A percentile compares a stretch with the other conserved stretches of the same genome.
Evolutionary conservation across 53 echinoderm and acorn worm genomes (phyloP).

Genomic region (Mesocentrotus franciscanus): DNA sequence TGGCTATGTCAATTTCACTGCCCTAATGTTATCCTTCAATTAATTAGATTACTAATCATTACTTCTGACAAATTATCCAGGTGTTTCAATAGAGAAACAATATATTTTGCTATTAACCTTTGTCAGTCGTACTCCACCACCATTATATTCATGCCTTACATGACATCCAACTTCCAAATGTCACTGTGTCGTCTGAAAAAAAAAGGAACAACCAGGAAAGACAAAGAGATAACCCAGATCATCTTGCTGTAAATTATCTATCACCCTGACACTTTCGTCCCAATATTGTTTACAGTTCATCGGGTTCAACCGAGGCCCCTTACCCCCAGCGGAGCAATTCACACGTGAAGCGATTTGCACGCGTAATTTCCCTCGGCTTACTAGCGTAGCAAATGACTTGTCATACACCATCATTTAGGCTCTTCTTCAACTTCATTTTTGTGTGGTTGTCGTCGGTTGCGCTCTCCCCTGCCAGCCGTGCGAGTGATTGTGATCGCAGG

Average conservation of each 20-base stretch:
- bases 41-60: not conserved
- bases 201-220: not conserved
- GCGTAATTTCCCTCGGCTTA: constrained; percentile 59
- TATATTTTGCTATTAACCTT: not conserved
- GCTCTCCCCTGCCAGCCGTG: not conserved
- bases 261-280: constrained; percentile 7
- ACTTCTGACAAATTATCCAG: not conserved
- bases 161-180: not conserved
- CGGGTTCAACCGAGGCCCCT: not conserved
- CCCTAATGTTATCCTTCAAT: not conserved
- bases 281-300: constrained; percentile 52
- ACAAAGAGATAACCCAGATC: constrained; percentile 10
- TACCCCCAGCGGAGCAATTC: constrained; percentile 52
- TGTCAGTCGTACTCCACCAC: not conserved
- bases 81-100: not conserved
- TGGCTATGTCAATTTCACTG: not conserved
- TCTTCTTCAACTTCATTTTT: not conserved
- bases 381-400: constrained; percentile 41
- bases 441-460: not conserved
- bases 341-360: constrained; percentile 52
- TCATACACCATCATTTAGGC: constrained; percentile 18
- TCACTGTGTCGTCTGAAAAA: not conserved
- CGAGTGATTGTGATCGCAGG: not conserved
- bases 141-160: not conserved
- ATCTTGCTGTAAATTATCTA: not conserved